phyloP scores from a whole-genome alignment of 2,797 vertebrate genomes.

The Rhinophrynus dorsalis region DNA sequence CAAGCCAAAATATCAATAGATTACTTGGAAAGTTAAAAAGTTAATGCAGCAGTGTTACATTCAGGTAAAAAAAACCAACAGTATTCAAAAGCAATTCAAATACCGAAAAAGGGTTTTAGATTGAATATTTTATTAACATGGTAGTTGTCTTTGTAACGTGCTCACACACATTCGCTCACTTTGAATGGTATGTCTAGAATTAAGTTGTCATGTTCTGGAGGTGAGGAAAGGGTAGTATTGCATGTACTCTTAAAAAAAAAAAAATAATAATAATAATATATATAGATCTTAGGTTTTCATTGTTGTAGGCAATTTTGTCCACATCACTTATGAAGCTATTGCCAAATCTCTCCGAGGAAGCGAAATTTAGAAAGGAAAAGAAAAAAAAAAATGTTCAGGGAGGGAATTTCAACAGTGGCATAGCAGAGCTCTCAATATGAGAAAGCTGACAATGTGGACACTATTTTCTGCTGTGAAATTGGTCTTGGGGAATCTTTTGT shows the following conservation, averaged over 20 bases:
- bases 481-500: constrained; percentile 77
- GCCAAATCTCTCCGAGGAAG: constrained; percentile 83
- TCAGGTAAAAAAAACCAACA: constrained; percentile 69
- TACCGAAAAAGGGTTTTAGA: constrained; percentile 82
- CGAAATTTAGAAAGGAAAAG: constrained; percentile 65
- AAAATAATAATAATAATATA: too few relatives aligned
- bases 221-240: constrained; percentile 62
- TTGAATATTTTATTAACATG: constrained; percentile 97
- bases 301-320: constrained; percentile 88
- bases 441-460: constrained; percentile 97
- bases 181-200: constrained; percentile 76
- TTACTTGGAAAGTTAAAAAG: constrained; percentile 73
- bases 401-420: constrained; percentile 87
- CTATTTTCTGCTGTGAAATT: constrained; percentile 73
- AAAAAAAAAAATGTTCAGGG: constrained; percentile 52
- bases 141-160: constrained; percentile 90
- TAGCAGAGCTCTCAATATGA: constrained; percentile 99
- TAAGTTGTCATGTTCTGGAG: constrained; percentile 57
- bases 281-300: constrained; percentile 77
- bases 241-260: constrained; percentile 66
- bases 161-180: constrained; percentile 82
- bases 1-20: constrained; percentile 62
- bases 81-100: constrained; percentile 79
- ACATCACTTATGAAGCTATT: constrained; percentile 85
- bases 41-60: constrained; percentile 72